Evolutionary conservation across 2,113 vertebrate genomes (phyloP).

Genomic region (Podiceps cristatus): DNA sequence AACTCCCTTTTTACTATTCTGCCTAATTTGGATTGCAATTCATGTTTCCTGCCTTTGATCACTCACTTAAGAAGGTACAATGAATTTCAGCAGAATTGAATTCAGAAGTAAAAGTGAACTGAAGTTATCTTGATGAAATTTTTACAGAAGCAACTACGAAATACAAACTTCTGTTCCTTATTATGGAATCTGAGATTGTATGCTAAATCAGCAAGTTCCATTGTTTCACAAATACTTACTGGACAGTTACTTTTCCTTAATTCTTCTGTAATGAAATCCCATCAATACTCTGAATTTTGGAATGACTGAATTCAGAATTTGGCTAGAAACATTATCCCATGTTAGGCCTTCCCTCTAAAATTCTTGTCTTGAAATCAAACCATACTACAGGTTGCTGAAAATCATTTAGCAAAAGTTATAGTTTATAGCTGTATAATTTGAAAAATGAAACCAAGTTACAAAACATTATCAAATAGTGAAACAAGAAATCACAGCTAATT

Average conservation of each 20-base stretch:
- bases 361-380: background rate
- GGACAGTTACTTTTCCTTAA: background rate
- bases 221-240: background rate
- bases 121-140: background rate
- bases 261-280: background rate
- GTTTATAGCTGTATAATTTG: background rate
- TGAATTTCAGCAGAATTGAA: background rate
- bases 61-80: background rate
- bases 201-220: background rate
- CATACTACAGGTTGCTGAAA: background rate
- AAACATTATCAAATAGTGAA: background rate
- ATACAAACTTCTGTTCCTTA: background rate
- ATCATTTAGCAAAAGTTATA: background rate
- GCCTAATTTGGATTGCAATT: background rate
- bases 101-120: background rate
- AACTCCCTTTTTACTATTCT: background rate
- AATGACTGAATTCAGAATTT: background rate
- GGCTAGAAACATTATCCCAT: background rate
- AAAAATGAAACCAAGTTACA: background rate
- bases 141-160: background rate
- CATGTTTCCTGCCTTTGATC: background rate
- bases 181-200: background rate
- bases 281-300: background rate
- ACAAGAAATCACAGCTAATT: background rate
- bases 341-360: background rate